Percentiles rank a stretch among this genome's conserved stretches.
These are phyloP conservation scores for Chrysemys picta DNA, from an alignment of 2,113 vertebrate species.

Conservation along the genomic window DNA sequence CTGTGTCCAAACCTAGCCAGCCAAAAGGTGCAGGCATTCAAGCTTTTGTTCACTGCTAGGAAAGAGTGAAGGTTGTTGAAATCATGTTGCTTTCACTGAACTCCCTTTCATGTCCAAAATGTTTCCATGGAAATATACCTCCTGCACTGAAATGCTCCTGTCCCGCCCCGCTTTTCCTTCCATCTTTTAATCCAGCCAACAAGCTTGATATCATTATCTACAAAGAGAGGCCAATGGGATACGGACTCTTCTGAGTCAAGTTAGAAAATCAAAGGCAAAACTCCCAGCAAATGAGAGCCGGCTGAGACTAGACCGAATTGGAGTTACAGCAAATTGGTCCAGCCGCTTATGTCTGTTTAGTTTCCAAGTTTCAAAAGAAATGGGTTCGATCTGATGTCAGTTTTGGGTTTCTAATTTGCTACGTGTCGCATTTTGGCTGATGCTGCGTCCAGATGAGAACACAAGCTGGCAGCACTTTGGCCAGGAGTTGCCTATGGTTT, in stretches of 20 bases:
- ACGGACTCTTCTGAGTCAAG: constrained; percentile 44
- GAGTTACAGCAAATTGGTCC: neutral
- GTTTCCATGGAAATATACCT: constrained; percentile 66
- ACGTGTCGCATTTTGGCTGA: neutral
- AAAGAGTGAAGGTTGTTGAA: constrained; percentile 13
- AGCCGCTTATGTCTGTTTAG: neutral
- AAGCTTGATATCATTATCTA: constrained; percentile 76
- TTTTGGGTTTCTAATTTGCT: neutral
- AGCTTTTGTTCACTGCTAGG: constrained; percentile 38
- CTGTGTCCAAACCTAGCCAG: neutral
- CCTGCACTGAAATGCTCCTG: constrained; percentile 12
- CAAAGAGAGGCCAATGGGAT: constrained; percentile 31
- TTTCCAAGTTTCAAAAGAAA: constrained; percentile 35
- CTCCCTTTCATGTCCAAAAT: constrained; percentile 59
- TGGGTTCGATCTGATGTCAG: neutral
- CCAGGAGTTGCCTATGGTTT: neutral
- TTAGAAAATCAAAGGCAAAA: constrained; percentile 68
- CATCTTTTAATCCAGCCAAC: constrained; percentile 60
- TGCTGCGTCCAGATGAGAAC: neutral
- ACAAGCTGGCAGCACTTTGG: neutral
- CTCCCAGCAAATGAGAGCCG: constrained; percentile 53
- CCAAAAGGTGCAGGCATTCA: neutral
- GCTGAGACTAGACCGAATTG: neutral
- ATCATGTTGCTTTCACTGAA: constrained; percentile 61
- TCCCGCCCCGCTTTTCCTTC: constrained; percentile 44